phyloP scores from a whole-genome alignment of 2,888 invertebrate genomes.

The Rhodophaea formosa region DNA sequence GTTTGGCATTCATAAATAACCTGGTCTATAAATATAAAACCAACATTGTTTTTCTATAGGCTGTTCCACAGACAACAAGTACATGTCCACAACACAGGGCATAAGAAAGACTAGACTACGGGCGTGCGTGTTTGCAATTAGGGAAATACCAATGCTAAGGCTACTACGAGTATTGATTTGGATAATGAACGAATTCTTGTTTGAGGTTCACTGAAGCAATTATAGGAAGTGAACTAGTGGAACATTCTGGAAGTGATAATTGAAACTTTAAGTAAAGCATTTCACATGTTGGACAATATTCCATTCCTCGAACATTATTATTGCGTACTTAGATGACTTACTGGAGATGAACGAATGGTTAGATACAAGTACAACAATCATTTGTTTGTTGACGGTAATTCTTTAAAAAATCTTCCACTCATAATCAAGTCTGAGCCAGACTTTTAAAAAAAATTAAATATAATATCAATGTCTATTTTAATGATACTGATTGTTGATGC shows the following conservation, averaged over 20 bases:
- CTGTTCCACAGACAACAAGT: not conserved
- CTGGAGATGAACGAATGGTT: too few relatives aligned
- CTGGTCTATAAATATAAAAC: not conserved
- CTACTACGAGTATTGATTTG: slow-evolving; percentile 4
- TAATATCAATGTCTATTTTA: too few relatives aligned
- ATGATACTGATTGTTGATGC: too few relatives aligned
- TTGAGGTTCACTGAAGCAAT: not conserved
- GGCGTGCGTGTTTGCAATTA: slow-evolving; percentile 2
- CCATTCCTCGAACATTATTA: too few relatives aligned
- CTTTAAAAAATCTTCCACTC: too few relatives aligned
- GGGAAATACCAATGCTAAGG: slow-evolving; percentile 14
- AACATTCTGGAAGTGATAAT: not conserved
- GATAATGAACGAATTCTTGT: not conserved
- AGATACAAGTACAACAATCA: too few relatives aligned
- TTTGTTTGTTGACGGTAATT: too few relatives aligned
- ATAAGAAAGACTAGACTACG: not conserved
- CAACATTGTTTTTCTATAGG: not conserved
- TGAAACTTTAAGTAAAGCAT: not conserved
- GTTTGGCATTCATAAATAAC: not conserved
- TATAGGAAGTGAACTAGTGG: not conserved
- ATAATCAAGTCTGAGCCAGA: too few relatives aligned
- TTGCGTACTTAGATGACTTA: not conserved
- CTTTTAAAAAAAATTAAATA: too few relatives aligned
- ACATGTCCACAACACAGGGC: not conserved
- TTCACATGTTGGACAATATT: too few relatives aligned